Percentiles rank a stretch among this genome's conserved stretches.
These are phyloP conservation scores for Alethe castanea DNA, from an alignment of 2,113 vertebrate species.

Conservation along the genomic window DNA sequence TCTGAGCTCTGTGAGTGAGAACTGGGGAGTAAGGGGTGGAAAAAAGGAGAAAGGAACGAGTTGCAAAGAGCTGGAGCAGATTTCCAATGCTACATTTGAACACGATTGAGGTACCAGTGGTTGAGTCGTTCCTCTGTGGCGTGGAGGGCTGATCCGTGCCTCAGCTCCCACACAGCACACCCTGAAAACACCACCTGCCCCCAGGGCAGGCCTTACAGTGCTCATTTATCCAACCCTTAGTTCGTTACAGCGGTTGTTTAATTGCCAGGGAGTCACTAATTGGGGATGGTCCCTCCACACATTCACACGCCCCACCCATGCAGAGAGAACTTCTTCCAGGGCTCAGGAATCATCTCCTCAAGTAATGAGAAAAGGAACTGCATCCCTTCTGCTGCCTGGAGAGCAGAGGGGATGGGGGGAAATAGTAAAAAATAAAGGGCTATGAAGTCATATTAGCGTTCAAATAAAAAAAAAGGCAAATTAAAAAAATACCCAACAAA, in stretches of 20 bases:
- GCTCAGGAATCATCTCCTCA: not conserved
- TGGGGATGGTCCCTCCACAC: not conserved
- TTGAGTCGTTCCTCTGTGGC: not conserved
- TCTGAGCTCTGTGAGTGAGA: not conserved
- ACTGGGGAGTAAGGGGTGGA: accelerated
- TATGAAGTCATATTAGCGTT: not conserved
- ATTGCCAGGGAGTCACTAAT: not conserved
- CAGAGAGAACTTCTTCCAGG: not conserved
- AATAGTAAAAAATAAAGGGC: not conserved
- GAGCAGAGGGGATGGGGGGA: not conserved
- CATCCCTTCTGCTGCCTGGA: not conserved
- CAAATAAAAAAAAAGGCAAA: not conserved
- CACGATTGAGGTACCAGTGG: slow-evolving; percentile 29
- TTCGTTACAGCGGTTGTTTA: not conserved
- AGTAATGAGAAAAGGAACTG: not conserved
- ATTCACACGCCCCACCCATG: not conserved
- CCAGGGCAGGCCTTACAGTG: not conserved
- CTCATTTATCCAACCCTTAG: not conserved
- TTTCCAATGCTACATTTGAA: not conserved
- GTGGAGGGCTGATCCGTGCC: not conserved
- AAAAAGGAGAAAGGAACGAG: not conserved
- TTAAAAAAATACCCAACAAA: not conserved
- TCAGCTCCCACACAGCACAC: not conserved
- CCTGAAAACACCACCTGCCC: not conserved
- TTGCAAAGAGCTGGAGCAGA: not conserved